Evolutionary conservation across 2,888 invertebrate species (phyloP), one percentile per base, ranked within the genome.

Genomic region (Limnephilus auricula): DNA sequence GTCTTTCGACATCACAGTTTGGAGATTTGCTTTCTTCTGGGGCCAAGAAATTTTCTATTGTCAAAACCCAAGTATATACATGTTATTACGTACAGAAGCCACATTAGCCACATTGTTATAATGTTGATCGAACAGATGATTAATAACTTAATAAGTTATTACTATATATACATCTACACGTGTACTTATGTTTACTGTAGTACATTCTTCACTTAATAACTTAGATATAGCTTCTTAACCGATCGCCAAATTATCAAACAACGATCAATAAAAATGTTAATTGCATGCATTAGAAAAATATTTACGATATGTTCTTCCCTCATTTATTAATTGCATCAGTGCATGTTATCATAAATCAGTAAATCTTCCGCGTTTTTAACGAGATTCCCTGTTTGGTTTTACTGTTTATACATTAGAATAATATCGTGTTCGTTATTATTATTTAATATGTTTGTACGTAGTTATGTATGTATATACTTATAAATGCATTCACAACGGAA

Each of bases 401-500:
- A 65, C 65, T 65, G 65, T 65, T 25, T 65, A 25, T 25, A n/a
- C 65, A 2, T n/a, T 65, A 9, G 65, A 65, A 65, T 65, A 65
- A 18, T 65, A 31, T 30, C 86, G 45, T 31, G 65, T n/a, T 65
- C n/a, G 37, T 30, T 45, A 15, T 45, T 86, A 86, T 86, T 45
- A 85, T 85, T 31, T 50, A 45, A 31, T 86, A 50, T 0, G 18
- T 50, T 50, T 50, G 50, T 18, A 45, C 50, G 10, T 45, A 2
- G 13, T 15, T 15, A 15, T 45, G 15, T 15, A 15, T 45, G 15
- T 45, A 45, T 25, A 15, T 85, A 45, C 50, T 85, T 45, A 65
- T 34, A 50, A 86, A 86, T 86, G 50, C 86, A 86, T n/a, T 50
- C 65, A 13, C 40, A 86, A 86, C 86, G 86, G 86, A 86, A 82